Evolutionary conservation across 2,797 vertebrate genomes (phyloP).

Genomic region (Distichodus sexfasciatus): DNA sequence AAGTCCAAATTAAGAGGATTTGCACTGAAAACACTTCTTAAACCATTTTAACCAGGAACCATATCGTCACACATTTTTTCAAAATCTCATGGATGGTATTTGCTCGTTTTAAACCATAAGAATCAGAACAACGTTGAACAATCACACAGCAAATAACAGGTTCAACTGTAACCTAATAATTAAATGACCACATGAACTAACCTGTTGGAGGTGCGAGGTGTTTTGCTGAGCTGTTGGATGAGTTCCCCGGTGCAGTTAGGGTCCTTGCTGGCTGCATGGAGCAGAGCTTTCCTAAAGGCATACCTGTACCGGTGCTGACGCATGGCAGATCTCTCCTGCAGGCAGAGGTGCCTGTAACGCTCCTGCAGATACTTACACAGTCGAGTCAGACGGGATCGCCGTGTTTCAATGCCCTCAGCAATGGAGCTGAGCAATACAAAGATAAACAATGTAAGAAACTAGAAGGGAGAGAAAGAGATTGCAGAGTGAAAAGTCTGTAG

Average conservation of each 20-base stretch:
- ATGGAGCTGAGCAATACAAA: slow-evolving; percentile 65
- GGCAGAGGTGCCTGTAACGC: slow-evolving; percentile 98
- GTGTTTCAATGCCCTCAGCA: slow-evolving; percentile 76
- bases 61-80: too few species aligned
- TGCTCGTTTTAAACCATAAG: too few species aligned
- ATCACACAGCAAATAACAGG: too few species aligned
- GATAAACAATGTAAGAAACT: background rate
- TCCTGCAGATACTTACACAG: slow-evolving; percentile 98
- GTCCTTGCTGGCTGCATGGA: slow-evolving; percentile 90
- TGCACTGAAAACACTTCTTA: too few species aligned
- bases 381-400: slow-evolving; percentile 88
- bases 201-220: slow-evolving; percentile 75
- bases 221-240: slow-evolving; percentile 82
- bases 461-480: too few species aligned
- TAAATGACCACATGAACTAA: slow-evolving; percentile 45
- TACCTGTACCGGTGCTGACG: slow-evolving; percentile 93
- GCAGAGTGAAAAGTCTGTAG: background rate
- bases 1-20: too few species aligned
- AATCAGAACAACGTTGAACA: too few species aligned
- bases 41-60: too few species aligned
- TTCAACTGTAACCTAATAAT: background rate
- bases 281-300: slow-evolving; percentile 90
- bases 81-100: too few species aligned
- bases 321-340: slow-evolving; percentile 91
- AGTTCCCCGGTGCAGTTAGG: slow-evolving; percentile 87